These are phyloP conservation scores for Naja naja DNA, from an alignment of 2,113 vertebrate genomes.

Conservation along the genomic window DNA sequence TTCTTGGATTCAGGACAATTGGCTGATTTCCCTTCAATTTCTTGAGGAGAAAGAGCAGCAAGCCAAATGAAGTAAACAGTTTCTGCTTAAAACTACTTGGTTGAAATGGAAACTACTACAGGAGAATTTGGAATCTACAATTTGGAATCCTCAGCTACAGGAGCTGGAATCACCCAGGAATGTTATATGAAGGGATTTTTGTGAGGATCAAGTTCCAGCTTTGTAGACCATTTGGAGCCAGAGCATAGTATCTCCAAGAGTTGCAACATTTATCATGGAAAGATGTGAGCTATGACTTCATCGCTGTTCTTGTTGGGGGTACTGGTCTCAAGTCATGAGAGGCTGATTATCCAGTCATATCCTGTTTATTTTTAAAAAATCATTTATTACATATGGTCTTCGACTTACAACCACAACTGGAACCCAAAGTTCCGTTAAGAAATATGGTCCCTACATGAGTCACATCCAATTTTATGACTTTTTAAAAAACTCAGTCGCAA, in stretches of 20 bases:
- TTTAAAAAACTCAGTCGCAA: not conserved
- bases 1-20: not conserved
- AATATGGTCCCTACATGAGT: not conserved
- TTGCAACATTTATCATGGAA: not conserved
- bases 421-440: not conserved
- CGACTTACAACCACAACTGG: not conserved
- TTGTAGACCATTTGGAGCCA: not conserved
- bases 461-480: not conserved
- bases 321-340: not conserved
- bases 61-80: not conserved
- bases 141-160: not conserved
- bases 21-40: not conserved
- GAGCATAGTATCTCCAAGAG: not conserved
- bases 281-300: not conserved
- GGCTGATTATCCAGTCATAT: not conserved
- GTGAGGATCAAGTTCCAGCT: not conserved
- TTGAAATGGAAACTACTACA: conserved; percentile 19
- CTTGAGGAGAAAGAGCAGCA: not conserved
- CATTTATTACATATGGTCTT: not conserved
- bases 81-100: not conserved
- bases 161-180: conserved; percentile 1
- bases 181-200: not conserved
- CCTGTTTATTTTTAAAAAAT: not conserved
- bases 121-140: not conserved
- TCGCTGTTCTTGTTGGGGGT: not conserved